Evolutionary conservation across 1,140 invertebrate genomes (phyloP).

Genomic region (Watersipora subatra): DNA sequence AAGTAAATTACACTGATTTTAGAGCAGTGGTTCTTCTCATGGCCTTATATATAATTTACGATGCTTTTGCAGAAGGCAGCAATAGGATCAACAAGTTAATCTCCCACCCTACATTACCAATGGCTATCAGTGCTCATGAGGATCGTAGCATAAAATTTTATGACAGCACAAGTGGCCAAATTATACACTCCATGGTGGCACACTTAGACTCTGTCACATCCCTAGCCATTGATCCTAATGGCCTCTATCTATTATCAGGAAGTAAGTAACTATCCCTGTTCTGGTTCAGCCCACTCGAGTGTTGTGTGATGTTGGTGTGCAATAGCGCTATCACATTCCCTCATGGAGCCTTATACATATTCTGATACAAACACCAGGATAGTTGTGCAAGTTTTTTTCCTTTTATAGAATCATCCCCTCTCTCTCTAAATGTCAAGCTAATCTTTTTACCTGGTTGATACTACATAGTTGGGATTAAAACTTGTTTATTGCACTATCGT

Average conservation of each 20-base stretch:
- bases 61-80: slow-evolving; percentile 23
- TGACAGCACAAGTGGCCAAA: slow-evolving; percentile 75
- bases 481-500: no score
- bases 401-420: no score
- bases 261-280: slow-evolving; percentile 54
- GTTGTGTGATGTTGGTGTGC: neutral
- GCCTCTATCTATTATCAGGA: slow-evolving; percentile 92
- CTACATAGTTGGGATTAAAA: no score
- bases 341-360: no score
- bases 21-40: no score
- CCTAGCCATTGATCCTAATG: slow-evolving; percentile 93
- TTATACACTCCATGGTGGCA: slow-evolving; percentile 90
- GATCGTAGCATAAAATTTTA: slow-evolving; percentile 96
- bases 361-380: no score
- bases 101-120: slow-evolving; percentile 84
- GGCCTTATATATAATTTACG: no score
- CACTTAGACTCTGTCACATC: slow-evolving; percentile 96
- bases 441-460: no score
- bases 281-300: neutral
- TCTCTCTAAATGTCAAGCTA: no score
- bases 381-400: no score
- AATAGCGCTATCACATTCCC: neutral
- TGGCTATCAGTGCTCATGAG: slow-evolving; percentile 92
- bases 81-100: slow-evolving; percentile 70
- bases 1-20: no score